Evolutionary conservation across 1,140 invertebrate species (phyloP).

Genomic region (Hormaphis cornu): DNA sequence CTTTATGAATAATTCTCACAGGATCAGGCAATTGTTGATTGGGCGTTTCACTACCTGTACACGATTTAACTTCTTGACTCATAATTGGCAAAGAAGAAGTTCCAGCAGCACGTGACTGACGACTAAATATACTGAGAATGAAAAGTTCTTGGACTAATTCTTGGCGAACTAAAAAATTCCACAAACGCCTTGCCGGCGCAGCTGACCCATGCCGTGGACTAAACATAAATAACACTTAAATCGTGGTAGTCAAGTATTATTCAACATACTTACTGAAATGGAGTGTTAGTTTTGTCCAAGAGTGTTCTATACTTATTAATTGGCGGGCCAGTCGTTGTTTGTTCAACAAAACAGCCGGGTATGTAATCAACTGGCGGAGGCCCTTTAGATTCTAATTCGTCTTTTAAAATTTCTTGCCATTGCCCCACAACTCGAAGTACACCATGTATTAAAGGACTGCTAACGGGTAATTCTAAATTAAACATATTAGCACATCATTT

Average conservation of each 20-base stretch:
- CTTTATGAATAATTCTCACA: conserved; percentile 95
- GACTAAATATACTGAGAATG: conserved; percentile 88
- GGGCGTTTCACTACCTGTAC: conserved; percentile 37
- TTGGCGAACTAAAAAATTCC: conserved; percentile 88
- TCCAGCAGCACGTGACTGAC: conserved; percentile 45
- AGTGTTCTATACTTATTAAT: conserved; percentile 88
- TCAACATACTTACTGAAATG: conserved; percentile 63
- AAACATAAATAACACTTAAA: conserved; percentile 22
- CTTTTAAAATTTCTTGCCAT: conserved; percentile 75
- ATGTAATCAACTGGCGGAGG: conserved; percentile 70
- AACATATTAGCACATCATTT: background rate
- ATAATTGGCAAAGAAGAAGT: conserved; percentile 41
- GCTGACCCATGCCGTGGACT: conserved; percentile 62
- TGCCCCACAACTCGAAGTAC: conserved; percentile 72
- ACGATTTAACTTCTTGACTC: conserved; percentile 32
- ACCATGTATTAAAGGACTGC: conserved; percentile 86
- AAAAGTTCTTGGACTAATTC: conserved; percentile 90
- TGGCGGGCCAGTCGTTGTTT: conserved; percentile 60
- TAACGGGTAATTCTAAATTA: conserved; percentile 73
- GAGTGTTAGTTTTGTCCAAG: conserved; percentile 87
- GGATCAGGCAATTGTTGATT: conserved; percentile 58
- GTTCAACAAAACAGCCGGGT: conserved; percentile 72
- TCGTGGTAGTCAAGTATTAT: background rate
- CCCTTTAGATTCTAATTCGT: conserved; percentile 63
- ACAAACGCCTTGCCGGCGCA: conserved; percentile 74